These are phyloP conservation scores for Regulus satrapa DNA, from an alignment of 2,113 vertebrate species.

Conservation along the genomic window DNA sequence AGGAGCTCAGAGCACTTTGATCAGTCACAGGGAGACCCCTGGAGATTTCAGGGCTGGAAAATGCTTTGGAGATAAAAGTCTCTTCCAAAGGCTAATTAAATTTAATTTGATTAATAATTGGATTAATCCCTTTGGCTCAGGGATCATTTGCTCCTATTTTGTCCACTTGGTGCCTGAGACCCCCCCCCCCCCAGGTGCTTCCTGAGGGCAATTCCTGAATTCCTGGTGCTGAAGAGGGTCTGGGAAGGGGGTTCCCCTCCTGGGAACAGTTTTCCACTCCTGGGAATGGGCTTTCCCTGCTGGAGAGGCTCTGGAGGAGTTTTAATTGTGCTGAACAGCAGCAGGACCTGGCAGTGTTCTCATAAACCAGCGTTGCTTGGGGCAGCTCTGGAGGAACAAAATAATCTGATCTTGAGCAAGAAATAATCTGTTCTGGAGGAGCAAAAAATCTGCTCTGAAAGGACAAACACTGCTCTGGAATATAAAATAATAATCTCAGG, in stretches of 20 bases:
- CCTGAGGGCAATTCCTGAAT: background rate
- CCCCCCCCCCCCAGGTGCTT: background rate
- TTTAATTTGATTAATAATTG: background rate
- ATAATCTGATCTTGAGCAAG: background rate
- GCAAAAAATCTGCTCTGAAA: background rate
- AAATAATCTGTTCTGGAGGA: background rate
- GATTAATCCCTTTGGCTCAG: background rate
- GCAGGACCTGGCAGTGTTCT: background rate
- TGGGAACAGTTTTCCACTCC: background rate
- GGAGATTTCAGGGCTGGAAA: background rate
- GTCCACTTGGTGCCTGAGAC: background rate
- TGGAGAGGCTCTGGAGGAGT: background rate
- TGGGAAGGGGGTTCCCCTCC: background rate
- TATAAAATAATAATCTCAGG: background rate
- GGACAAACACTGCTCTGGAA: background rate
- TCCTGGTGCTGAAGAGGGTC: background rate
- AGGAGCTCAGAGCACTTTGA: background rate
- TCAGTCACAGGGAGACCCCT: background rate
- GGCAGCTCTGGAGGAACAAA: background rate
- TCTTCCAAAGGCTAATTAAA: constrained; percentile 7
- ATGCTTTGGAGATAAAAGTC: background rate
- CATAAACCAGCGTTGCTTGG: background rate
- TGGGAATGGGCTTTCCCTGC: background rate
- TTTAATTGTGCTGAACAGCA: background rate
- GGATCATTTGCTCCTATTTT: background rate